A percentile compares a stretch with the other conserved stretches of the same genome.
phyloP scores from a whole-genome alignment of 2,888 invertebrate genomes.

The Acleris sparsana region DNA sequence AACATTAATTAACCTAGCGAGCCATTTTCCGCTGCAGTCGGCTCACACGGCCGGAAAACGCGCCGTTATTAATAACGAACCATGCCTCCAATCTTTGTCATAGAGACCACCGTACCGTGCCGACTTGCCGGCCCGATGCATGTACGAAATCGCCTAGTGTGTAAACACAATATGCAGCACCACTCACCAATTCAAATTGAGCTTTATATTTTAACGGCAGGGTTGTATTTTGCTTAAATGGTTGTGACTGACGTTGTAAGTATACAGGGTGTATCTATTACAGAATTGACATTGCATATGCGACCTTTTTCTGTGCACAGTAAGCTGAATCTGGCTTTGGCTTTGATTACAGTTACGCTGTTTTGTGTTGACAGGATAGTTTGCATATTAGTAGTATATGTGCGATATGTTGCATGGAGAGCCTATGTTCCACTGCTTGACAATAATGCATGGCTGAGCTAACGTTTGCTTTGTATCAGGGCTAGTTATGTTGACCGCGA shows the following conservation, averaged over 20 bases:
- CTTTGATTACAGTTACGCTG: too few species aligned
- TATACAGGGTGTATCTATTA: too few species aligned
- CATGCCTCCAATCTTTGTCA: conserved; percentile 77
- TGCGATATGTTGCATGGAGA: conserved; percentile 42
- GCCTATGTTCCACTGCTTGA: conserved; percentile 72
- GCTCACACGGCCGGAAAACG: conserved; percentile 64
- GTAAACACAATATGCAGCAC: conserved; percentile 35
- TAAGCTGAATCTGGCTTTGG: too few species aligned
- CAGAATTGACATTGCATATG: too few species aligned
- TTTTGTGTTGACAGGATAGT: not conserved
- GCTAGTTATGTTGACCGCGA: conserved; percentile 76
- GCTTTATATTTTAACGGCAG: conserved; percentile 10
- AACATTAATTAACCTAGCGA: conserved; percentile 23
- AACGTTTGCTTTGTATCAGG: conserved; percentile 82
- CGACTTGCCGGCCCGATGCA: conserved; percentile 73
- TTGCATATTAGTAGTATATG: conserved; percentile 44
- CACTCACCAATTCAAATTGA: conserved; percentile 35
- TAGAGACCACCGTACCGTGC: conserved; percentile 72
- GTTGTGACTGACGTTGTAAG: not conserved
- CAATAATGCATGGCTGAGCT: conserved; percentile 82
- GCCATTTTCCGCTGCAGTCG: conserved; percentile 31
- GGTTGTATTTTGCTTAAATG: conserved; percentile 43
- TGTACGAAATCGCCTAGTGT: conserved; percentile 57
- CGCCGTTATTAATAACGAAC: conserved; percentile 74
- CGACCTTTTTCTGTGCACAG: too few species aligned